Conservation (phyloP, 2,888 invertebrate genomes). For the Drosophila eohydei region DNA sequence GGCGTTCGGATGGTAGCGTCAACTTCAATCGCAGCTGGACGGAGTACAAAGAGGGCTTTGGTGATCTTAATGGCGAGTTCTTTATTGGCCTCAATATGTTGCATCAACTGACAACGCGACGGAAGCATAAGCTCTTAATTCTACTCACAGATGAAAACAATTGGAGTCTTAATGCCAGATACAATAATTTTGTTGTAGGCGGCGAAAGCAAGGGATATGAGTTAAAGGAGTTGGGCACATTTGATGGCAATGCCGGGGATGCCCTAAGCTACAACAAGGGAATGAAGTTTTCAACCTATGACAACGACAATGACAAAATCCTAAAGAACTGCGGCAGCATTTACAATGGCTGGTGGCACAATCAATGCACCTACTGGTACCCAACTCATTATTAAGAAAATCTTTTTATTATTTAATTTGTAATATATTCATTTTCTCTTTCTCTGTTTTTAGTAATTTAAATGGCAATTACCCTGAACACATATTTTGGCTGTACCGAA, state of each 20-base stretch:
- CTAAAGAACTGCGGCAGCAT: neutral
- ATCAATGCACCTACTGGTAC: conserved; percentile 2
- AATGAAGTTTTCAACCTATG: conserved; percentile 24
- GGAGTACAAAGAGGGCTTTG: conserved; percentile 19
- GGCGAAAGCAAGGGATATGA: conserved; percentile 16
- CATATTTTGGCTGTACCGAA: neutral
- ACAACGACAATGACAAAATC: neutral
- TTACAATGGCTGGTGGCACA: conserved; percentile 28
- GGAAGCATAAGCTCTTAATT: conserved; percentile 14
- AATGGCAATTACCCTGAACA: conserved; percentile 2
- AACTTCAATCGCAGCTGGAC: conserved; percentile 29
- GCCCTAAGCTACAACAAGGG: neutral
- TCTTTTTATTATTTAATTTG: neutral
- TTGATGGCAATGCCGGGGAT: neutral
- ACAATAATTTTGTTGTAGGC: conserved; percentile 24
- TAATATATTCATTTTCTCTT: neutral
- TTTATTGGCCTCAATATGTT: conserved; percentile 25
- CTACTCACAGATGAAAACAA: neutral
- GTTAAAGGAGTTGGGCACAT: neutral
- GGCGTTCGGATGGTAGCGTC: neutral
- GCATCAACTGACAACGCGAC: conserved; percentile 13
- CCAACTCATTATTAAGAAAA: neutral
- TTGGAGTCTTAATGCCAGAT: neutral
- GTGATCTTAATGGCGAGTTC: conserved; percentile 2
- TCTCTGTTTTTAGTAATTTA: conserved; percentile 7